phyloP scores from a whole-genome alignment of 2,888 invertebrate genomes.

The Lydus trimaculatus region DNA sequence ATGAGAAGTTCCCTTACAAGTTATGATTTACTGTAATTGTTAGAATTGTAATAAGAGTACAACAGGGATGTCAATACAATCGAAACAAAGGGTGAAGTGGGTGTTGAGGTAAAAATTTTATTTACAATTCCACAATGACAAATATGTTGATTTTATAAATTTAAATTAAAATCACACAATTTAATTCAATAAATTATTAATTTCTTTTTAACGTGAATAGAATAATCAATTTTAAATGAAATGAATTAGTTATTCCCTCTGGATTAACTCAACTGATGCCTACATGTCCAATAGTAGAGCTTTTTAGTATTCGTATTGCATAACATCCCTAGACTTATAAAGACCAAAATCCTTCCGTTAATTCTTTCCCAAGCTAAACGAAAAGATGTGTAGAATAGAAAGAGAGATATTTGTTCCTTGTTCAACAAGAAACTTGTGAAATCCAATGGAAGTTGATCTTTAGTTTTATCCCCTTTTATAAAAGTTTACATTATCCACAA shows the following conservation, averaged over 20 bases:
- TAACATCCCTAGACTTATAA: constrained; percentile 44
- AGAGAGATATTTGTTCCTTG: constrained; percentile 35
- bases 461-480: constrained; percentile 32
- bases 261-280: constrained; percentile 41
- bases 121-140: neutral
- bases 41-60: neutral
- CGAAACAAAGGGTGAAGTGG: neutral
- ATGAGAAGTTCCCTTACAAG: neutral
- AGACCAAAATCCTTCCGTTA: constrained; percentile 46
- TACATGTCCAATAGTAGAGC: neutral
- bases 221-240: neutral
- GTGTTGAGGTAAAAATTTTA: neutral
- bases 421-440: constrained; percentile 33
- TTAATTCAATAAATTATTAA: neutral
- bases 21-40: constrained; percentile 3
- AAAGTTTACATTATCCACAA: constrained; percentile 32
- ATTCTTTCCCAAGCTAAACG: constrained; percentile 42
- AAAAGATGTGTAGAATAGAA: constrained; percentile 32
- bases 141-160: neutral
- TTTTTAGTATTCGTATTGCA: constrained; percentile 53
- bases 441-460: constrained; percentile 33
- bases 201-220: neutral
- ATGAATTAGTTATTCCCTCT: constrained; percentile 8
- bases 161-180: neutral
- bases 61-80: neutral